phyloP scores from a whole-genome alignment of 1,140 invertebrate species.

The Elymnias hypermnestra region DNA sequence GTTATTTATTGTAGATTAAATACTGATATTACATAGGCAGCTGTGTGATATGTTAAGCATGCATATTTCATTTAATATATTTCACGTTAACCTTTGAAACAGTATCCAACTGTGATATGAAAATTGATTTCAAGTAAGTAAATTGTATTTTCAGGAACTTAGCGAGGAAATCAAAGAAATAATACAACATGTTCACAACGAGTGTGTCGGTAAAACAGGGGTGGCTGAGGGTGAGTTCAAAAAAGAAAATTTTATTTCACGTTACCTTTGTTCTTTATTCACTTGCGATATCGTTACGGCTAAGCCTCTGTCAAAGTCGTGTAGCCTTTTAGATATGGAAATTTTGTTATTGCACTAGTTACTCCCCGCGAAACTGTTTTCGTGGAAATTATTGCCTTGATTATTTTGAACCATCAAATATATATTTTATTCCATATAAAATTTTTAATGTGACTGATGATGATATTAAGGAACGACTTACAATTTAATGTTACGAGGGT shows the following conservation, averaged over 20 bases:
- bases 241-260: slow-evolving; percentile 59
- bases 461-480: too few species aligned
- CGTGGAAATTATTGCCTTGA: too few species aligned
- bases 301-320: slow-evolving; percentile 13
- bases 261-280: slow-evolving; percentile 55
- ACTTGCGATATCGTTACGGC: slow-evolving; percentile 30
- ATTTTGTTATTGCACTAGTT: slow-evolving; percentile 7
- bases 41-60: too few species aligned
- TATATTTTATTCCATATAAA: too few species aligned
- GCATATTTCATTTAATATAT: too few species aligned
- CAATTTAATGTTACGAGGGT: too few species aligned
- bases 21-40: too few species aligned
- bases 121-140: slow-evolving; percentile 30
- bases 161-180: slow-evolving; percentile 75
- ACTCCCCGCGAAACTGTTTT: too few species aligned
- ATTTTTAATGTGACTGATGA: too few species aligned
- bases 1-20: too few species aligned
- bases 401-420: too few species aligned
- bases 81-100: slow-evolving; percentile 6
- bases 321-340: slow-evolving; percentile 9
- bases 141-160: slow-evolving; percentile 64
- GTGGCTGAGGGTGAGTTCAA: slow-evolving; percentile 67
- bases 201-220: slow-evolving; percentile 67
- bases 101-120: slow-evolving; percentile 19
- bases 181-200: slow-evolving; percentile 68